Base-by-base conservation (phyloP, 2,888 invertebrate species). In the Volucella inanis region DNA sequence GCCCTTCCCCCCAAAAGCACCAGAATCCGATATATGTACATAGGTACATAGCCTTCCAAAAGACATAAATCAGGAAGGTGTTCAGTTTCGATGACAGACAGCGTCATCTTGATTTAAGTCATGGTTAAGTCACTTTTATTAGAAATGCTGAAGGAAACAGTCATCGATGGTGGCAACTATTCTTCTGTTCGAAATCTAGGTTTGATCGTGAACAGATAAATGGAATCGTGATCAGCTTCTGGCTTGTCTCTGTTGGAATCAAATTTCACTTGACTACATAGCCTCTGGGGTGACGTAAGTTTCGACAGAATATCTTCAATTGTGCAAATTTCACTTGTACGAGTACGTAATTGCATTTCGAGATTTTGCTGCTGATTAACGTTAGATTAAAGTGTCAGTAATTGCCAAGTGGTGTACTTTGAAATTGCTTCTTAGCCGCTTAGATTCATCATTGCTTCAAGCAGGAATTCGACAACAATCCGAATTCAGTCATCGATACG, bases 101-200 rank as follows among this genome's bases (percentile, higher is more conserved):
- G 6, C 55, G 61, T 45, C 61, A 45, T 59, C 59, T 41, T 12
- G 12, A 45, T 8, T 4, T 31, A 31, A n/a, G 12, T 8, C 49
- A 22, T 18, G 3, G 61, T 68, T 55, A 45, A 55, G 55, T 68
- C 15, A 55, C 68, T 68, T 68, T 68, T 45, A 47, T 68, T 68
- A 38, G n/a, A 55, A 67, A 43, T 54, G 67, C 54, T 43, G 22
- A 9, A 43, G 54, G 41, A 31, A 22, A 41, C 10, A 43, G 22
- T 52, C 9, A 31, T 31, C 31, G 31, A 6, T 31, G 6, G 6
- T 31, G 15, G 14, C 9, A 52, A 52, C 14, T 52, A 52, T 52
- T 39, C 10, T n/a, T 43, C 43, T 43, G 14, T n/a, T 15, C 9
- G 10, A 22, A n/a, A 22, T 43, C 22, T 54, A 54, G 41, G 65